Evolutionary conservation across 2,888 invertebrate species (phyloP).

Genomic region (Sabatieria punctata): DNA sequence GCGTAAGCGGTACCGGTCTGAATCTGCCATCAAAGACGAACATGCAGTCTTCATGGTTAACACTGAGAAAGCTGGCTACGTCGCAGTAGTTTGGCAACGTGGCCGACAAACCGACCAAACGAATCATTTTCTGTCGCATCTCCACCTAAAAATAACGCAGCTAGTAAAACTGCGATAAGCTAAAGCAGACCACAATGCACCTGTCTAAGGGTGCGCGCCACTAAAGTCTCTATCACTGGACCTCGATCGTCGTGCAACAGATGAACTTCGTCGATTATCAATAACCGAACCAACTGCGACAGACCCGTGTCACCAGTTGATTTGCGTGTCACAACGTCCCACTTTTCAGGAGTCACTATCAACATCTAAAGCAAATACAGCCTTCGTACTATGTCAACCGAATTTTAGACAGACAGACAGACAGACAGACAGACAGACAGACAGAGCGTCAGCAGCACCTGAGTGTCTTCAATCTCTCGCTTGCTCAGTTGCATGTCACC

Average conservation of each 20-base stretch:
- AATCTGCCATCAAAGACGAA: constrained; percentile 54
- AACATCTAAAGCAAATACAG: constrained; percentile 47
- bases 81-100: constrained; percentile 94
- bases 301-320: constrained; percentile 62
- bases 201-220: constrained; percentile 80
- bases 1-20: constrained; percentile 80
- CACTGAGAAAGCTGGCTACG: constrained; percentile 78
- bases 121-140: constrained; percentile 55
- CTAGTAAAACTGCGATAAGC: background rate
- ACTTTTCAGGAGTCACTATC: constrained; percentile 96
- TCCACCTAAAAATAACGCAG: constrained; percentile 33
- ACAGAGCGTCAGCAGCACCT: no score
- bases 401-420: no score
- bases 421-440: no score
- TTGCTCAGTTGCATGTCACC: constrained; percentile 96
- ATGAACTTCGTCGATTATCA: constrained; percentile 94
- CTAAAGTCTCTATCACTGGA: constrained; percentile 87
- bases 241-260: constrained; percentile 89
- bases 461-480: constrained; percentile 77
- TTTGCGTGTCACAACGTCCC: constrained; percentile 97
- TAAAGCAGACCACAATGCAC: constrained; percentile 26
- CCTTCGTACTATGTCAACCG: no score
- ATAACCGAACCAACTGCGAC: constrained; percentile 67
- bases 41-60: constrained; percentile 57
- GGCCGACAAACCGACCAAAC: constrained; percentile 89